Conservation (phyloP, 1,140 invertebrate species). For the Aethina tumida region DNA sequence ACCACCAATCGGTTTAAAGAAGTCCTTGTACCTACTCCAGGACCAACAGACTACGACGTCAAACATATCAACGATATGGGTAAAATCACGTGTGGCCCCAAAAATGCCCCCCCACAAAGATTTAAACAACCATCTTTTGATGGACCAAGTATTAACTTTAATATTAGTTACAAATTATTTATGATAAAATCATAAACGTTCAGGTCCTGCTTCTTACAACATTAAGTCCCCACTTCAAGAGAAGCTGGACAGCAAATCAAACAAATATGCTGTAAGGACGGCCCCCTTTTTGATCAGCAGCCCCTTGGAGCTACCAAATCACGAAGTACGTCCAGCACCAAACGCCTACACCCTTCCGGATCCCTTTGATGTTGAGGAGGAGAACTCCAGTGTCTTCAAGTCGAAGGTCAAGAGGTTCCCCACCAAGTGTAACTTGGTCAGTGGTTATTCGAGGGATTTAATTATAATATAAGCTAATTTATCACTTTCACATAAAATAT, state of each 20-base stretch:
- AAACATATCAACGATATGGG: constrained; percentile 1
- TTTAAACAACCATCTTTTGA: constrained; percentile 1
- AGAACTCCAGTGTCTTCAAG: constrained; percentile 7
- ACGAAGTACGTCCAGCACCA: background rate
- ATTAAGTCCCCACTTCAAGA: constrained; percentile 10
- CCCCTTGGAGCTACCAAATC: constrained; percentile 5
- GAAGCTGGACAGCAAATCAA: constrained; percentile 8
- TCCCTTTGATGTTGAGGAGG: background rate
- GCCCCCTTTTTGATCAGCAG: constrained; percentile 11
- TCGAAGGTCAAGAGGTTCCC: constrained; percentile 13
- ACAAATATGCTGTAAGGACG: constrained; percentile 3
- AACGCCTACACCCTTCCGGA: background rate
- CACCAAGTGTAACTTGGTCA: constrained; percentile 5
- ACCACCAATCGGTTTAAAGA: too few species aligned
- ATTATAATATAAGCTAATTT: background rate
- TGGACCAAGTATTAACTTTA: background rate
- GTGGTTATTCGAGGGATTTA: too few species aligned
- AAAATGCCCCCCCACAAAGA: constrained; percentile 8
- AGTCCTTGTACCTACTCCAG: background rate
- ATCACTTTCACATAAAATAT: background rate
- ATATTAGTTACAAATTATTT: background rate
- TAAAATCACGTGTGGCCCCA: background rate
- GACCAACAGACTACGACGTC: constrained; percentile 6
- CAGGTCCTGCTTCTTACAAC: constrained; percentile 13
- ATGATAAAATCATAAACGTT: background rate